Percentiles rank a stretch among this genome's conserved stretches.
These are phyloP conservation scores for Trichomalopsis sarcophagae DNA, from an alignment of 1,140 invertebrate genomes.

Conservation along the genomic window DNA sequence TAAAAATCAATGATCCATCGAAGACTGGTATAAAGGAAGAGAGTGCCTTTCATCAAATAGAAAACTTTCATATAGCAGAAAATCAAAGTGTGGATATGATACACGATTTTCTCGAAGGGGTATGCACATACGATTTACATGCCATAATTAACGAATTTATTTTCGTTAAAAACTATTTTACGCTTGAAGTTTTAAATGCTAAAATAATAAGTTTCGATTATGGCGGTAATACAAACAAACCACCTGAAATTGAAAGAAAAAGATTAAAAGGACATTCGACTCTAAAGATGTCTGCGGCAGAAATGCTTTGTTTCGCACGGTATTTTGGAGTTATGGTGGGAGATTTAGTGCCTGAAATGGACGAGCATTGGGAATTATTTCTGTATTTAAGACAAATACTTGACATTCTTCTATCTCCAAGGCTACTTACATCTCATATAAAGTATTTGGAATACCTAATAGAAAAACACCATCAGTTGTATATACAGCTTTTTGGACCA, in stretches of 20 bases:
- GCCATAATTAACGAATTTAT: constrained; percentile 9
- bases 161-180: constrained; percentile 41
- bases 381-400: constrained; percentile 46
- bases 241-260: constrained; percentile 37
- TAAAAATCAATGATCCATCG: constrained; percentile 30
- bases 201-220: constrained; percentile 46
- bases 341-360: constrained; percentile 46
- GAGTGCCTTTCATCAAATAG: constrained; percentile 44
- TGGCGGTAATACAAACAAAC: constrained; percentile 36
- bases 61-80: constrained; percentile 33
- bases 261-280: neutral
- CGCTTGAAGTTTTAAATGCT: constrained; percentile 35
- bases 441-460: no score
- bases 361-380: constrained; percentile 53
- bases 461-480: no score
- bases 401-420: constrained; percentile 30
- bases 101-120: constrained; percentile 50
- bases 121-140: constrained; percentile 27
- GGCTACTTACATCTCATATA: no score
- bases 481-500: no score
- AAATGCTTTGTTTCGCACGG: constrained; percentile 50
- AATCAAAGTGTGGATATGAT: constrained; percentile 44
- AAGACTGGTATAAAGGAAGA: constrained; percentile 43
- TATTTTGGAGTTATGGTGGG: constrained; percentile 52
- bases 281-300: constrained; percentile 52